phyloP scores from a whole-genome alignment of 2,113 vertebrate species.

The Zosterops lateralis region DNA sequence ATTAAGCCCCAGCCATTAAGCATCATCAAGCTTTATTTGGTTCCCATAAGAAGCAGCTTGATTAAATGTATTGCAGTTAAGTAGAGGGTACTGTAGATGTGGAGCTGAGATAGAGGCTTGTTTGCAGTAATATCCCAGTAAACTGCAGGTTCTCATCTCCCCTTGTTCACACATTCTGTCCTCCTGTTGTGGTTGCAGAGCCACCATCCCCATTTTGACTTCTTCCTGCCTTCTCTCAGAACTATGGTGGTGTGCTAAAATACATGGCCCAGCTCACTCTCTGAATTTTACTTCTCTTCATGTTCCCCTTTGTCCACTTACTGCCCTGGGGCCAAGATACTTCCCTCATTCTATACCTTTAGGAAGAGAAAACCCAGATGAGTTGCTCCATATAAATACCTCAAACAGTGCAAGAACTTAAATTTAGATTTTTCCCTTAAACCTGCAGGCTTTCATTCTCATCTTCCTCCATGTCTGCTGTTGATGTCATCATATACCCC shows the following conservation, averaged over 20 bases:
- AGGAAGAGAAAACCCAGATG: background rate
- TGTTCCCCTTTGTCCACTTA: background rate
- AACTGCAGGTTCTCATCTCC: background rate
- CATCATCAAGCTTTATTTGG: constrained; percentile 59
- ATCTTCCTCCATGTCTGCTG: background rate
- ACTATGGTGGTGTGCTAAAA: background rate
- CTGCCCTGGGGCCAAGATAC: background rate
- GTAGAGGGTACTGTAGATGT: background rate
- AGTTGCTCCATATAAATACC: background rate
- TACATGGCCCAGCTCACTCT: background rate
- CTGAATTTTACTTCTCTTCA: background rate
- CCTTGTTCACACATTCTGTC: background rate
- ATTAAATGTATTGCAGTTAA: constrained; percentile 48
- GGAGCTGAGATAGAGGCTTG: background rate
- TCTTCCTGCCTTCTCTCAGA: background rate
- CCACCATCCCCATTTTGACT: background rate
- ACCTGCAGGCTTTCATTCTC: background rate
- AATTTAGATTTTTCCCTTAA: background rate
- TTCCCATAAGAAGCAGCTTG: constrained; percentile 53
- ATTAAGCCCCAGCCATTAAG: constrained; percentile 42
- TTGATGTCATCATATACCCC: background rate
- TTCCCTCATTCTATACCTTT: background rate
- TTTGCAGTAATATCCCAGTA: background rate
- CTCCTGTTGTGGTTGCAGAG: background rate
- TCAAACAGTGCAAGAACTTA: background rate